Evolutionary conservation across 2,888 invertebrate species (phyloP).

Genomic region (Zhengitettix transpicula): DNA sequence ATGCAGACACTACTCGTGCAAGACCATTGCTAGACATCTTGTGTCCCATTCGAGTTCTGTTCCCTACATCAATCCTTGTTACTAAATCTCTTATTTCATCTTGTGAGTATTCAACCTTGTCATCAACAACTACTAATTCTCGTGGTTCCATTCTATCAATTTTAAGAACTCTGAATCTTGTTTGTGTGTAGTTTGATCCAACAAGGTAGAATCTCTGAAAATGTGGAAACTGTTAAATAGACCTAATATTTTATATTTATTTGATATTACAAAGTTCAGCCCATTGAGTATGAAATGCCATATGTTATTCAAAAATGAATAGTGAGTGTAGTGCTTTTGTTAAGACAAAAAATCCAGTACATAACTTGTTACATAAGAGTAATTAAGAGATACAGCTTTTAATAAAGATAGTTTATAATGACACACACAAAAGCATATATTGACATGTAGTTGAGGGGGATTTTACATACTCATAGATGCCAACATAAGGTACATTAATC

Average conservation of each 20-base stretch:
- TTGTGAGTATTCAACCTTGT: slow-evolving; percentile 76
- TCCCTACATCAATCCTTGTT: slow-evolving; percentile 55
- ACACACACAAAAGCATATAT: no score
- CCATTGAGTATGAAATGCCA: no score
- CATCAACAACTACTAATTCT: slow-evolving; percentile 69
- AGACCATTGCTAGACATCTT: slow-evolving; percentile 36
- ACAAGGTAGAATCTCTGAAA: slow-evolving; percentile 80
- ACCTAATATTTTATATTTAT: neutral
- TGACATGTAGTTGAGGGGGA: no score
- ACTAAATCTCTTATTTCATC: slow-evolving; percentile 74
- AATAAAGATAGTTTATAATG: no score
- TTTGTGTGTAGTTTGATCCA: slow-evolving; percentile 87
- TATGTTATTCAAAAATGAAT: no score
- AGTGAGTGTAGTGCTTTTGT: no score
- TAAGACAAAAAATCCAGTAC: no score
- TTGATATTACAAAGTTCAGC: neutral
- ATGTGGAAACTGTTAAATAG: slow-evolving; percentile 7
- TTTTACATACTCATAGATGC: no score
- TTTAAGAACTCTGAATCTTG: slow-evolving; percentile 78
- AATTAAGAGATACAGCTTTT: no score
- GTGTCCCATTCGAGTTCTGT: slow-evolving; percentile 38
- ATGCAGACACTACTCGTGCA: slow-evolving; percentile 70
- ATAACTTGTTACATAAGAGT: no score
- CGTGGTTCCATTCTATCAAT: slow-evolving; percentile 80
- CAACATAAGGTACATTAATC: no score